phyloP scores from a whole-genome alignment of 2,113 vertebrate species.

The Corvus moneduloides region DNA sequence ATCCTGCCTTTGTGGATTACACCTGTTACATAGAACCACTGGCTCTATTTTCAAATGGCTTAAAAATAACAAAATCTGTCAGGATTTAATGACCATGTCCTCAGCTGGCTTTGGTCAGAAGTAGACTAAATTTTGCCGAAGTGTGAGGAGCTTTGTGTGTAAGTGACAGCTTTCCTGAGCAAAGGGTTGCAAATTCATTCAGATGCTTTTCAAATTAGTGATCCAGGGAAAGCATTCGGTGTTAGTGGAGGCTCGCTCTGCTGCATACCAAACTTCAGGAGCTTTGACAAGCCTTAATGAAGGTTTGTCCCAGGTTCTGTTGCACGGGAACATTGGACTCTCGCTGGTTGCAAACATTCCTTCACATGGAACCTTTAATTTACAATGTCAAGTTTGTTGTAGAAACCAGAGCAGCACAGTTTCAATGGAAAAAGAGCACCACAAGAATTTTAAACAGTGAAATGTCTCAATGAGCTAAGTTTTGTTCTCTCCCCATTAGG shows the following conservation, averaged over 20 bases:
- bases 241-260: not conserved
- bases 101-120: slow-evolving; percentile 21
- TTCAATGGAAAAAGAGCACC: slow-evolving; percentile 40
- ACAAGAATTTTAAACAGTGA: slow-evolving; percentile 53
- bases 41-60: not conserved
- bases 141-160: not conserved
- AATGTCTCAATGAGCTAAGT: slow-evolving; percentile 59
- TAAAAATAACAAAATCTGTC: not conserved
- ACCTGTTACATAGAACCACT: not conserved
- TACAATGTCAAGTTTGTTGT: slow-evolving; percentile 65
- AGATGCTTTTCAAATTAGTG: slow-evolving; percentile 47
- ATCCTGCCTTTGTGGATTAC: not conserved
- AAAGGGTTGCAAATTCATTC: slow-evolving; percentile 38
- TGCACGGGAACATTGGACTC: slow-evolving; percentile 32
- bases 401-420: slow-evolving; percentile 54
- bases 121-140: not conserved
- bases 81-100: not conserved
- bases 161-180: slow-evolving; percentile 37
- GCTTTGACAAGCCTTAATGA: slow-evolving; percentile 56
- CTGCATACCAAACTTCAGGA: slow-evolving; percentile 63
- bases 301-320: slow-evolving; percentile 55
- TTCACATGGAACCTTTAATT: slow-evolving; percentile 56
- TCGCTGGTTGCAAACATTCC: slow-evolving; percentile 37
- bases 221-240: not conserved
- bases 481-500: slow-evolving; percentile 76